Evolutionary conservation across 2,797 vertebrate species (phyloP).

Genomic region (Spinibarbus caldwelli): DNA sequence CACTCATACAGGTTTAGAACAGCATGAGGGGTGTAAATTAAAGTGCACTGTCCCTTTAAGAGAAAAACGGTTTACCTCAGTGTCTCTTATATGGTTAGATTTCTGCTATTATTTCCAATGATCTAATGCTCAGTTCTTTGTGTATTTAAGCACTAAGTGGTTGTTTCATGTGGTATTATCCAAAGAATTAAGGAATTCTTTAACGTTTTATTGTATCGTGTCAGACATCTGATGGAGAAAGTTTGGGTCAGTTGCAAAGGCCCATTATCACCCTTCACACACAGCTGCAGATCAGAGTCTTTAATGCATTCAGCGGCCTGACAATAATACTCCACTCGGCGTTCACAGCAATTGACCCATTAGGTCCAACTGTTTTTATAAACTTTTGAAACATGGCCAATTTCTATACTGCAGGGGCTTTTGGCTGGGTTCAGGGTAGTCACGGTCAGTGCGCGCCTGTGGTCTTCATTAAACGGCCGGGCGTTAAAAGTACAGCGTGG

Average conservation of each 20-base stretch:
- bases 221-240: conserved; percentile 28
- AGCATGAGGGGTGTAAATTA: background rate
- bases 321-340: conserved; percentile 52
- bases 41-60: background rate
- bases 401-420: conserved; percentile 49
- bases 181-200: conserved; percentile 11
- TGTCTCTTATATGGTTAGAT: background rate
- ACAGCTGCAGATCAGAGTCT: conserved; percentile 50
- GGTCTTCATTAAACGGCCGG: conserved; percentile 59
- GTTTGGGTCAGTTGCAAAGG: conserved; percentile 34
- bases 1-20: background rate
- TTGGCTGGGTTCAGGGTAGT: conserved; percentile 39
- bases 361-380: conserved; percentile 51
- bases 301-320: conserved; percentile 39
- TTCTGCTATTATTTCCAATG: background rate
- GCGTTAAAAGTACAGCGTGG: conserved; percentile 42
- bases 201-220: conserved; percentile 18
- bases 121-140: background rate
- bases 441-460: conserved; percentile 57
- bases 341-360: conserved; percentile 58
- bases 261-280: conserved; percentile 42
- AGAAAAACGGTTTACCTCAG: background rate
- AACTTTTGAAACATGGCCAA: conserved; percentile 57
- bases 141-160: background rate
- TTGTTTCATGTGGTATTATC: conserved; percentile 26